Conservation (phyloP, 2,797 vertebrate genomes). For the Gadopsis marmoratus region DNA sequence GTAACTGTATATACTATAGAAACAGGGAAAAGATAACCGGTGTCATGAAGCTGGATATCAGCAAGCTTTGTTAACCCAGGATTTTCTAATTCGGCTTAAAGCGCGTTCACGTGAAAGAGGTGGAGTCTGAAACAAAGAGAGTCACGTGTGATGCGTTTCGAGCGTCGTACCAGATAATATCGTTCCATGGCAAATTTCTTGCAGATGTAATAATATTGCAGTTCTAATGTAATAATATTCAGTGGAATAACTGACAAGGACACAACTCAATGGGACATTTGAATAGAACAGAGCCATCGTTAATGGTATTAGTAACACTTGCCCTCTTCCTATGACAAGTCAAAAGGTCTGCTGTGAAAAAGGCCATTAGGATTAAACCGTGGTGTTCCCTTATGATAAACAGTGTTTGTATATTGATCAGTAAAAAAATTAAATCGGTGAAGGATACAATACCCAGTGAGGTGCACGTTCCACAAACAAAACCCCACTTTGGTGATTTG, state of each 20-base stretch:
- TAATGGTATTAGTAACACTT: not conserved
- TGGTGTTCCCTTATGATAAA: not conserved
- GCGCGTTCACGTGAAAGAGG: constrained; percentile 74
- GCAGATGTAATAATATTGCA: not conserved
- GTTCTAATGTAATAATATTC: not conserved
- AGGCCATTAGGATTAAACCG: not conserved
- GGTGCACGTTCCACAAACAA: not conserved
- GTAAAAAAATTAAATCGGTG: not conserved
- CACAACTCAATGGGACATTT: not conserved
- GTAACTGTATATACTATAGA: not conserved
- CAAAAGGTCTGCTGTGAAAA: not conserved
- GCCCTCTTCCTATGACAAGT: not conserved
- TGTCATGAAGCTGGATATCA: constrained; percentile 28
- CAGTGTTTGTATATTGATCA: not conserved
- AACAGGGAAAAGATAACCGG: not conserved
- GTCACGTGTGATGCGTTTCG: constrained; percentile 27
- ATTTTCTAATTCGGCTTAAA: constrained; percentile 80
- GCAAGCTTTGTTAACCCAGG: constrained; percentile 80
- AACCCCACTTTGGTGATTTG: not conserved
- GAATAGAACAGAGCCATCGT: too few species aligned
- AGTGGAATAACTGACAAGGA: not conserved
- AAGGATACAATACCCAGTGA: not conserved
- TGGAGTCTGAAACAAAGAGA: constrained; percentile 58
- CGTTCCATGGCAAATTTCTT: too few species aligned
- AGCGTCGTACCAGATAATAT: too few species aligned